Evolutionary conservation across 53 echinoderm and acorn worm genomes (phyloP), one percentile per base, ranked within the genome.

Genomic region (Paracentrotus lividus): DNA sequence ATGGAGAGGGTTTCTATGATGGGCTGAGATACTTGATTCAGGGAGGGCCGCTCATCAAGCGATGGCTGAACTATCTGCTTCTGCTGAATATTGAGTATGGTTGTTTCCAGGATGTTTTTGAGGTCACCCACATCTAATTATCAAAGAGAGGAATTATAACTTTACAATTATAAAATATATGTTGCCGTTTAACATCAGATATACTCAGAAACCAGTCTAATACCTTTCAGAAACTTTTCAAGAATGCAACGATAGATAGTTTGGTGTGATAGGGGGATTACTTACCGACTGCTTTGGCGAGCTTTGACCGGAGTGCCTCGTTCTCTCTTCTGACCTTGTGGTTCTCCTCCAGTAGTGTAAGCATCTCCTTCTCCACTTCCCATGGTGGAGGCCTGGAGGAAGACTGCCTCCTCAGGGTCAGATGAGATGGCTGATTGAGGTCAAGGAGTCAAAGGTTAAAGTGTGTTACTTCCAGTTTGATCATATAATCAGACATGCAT

Each of bases 301-400:
- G 92, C 76, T 92, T 92, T 77, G 54, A 8, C 81, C 58, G 77
- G 5, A 77, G 58, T 23, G 13, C 12, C 23, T 56, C 81, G 26
- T 92, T 92, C 92, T 92, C 92, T 56, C 92, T 59, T 56, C 43
- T 78, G 40, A 92, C 77, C 27, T 92, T 77, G 59, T 92, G 92
- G 40, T 77, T 92, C 29, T 92, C 92, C 15, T 92, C 92, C 56
- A 92, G 61, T 23, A 92, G 38, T 2, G 92, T 57, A 3, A 78
- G 6, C 77, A 92, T 92, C 92, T 92, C 92, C 40, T 90, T 68
- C 42, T 90, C 69, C 29, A 90, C 72, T 75, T 90, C 90, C 90
- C 90, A 90, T 21, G 90, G 72, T 42, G 89, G 90, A 44, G 90
- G 90, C 29, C 52, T 56, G 27, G 72, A 72, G 77, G 3, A 61